Base-by-base conservation (phyloP, 2,888 invertebrate species). In the Eristalinus aeneus region DNA sequence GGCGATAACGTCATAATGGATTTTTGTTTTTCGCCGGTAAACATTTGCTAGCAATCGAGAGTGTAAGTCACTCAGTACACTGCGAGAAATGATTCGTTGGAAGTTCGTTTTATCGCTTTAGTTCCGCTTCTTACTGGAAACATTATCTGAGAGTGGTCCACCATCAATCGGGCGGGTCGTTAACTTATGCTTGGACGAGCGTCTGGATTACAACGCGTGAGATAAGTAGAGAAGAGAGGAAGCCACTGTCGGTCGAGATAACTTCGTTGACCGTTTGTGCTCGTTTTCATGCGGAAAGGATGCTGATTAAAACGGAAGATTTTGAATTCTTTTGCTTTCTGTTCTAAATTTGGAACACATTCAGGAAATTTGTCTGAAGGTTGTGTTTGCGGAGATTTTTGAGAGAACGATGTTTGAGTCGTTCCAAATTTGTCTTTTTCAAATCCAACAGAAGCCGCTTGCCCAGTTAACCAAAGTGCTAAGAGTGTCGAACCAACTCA, bases 101-200 rank as follows among this genome's bases (percentile, higher is more conserved):
- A 27, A 27, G 12, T 23, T 22, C 54, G 12, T 12, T n/a, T 63
- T 68, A 64, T 71, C 63, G 11, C n/a, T 1, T 53, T 34, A 53
- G 64, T 46, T 72, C 78, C 78, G 58, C 27, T 54, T 72, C 6
- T 58, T 20, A 22, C 53, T 60, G 53, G n/a, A 73, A 54, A 34
- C 39, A 36, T 67, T 79, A 79, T 67, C 72, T 36, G 27, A 3
- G 10, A 53, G 22, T 20, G 12, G 0, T 27, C 23, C 16, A 72
- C 1, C 61, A 46, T 71, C 56, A 22, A 12, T 54, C 23, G 27
- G 34, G 72, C 8, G 20, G 72, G 79, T 72, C 78, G 46, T 71
- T 78, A 36, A 65, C 78, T 71, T 65, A 39, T 32, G 56, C 20
- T 54, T 3, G 5, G 8, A 53, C 2, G 32, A 53, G 27, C 9